Percentiles rank a stretch among this genome's conserved stretches.
Conservation (phyloP, 2,888 invertebrate genomes). For the Xanthia icteritia region DNA sequence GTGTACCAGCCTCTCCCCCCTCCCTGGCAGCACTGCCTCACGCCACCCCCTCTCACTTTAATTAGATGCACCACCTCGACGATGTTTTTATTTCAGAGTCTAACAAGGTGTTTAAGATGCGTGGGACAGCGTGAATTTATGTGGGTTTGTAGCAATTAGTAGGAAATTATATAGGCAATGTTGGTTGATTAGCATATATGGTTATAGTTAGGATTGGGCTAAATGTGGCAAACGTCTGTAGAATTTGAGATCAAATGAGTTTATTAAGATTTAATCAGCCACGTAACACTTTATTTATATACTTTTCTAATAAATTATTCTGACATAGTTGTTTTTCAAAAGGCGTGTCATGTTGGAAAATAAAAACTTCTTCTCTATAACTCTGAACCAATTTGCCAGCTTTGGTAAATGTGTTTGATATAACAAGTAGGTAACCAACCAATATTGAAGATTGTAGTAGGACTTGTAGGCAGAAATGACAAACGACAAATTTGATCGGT, state of each 20-base stretch:
- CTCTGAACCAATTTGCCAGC: too few relatives aligned
- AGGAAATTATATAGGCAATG: background rate
- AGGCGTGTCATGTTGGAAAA: too few relatives aligned
- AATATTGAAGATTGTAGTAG: too few relatives aligned
- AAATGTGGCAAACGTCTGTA: background rate
- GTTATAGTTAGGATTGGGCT: background rate
- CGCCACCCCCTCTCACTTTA: constrained; percentile 68
- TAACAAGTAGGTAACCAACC: too few relatives aligned
- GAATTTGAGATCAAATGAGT: background rate
- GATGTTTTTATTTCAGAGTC: constrained; percentile 75
- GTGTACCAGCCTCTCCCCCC: constrained; percentile 72
- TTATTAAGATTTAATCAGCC: too few relatives aligned
- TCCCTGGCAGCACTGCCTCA: constrained; percentile 52
- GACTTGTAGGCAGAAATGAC: background rate
- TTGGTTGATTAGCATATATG: background rate
- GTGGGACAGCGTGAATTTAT: constrained; percentile 59
- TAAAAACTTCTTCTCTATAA: too few relatives aligned
- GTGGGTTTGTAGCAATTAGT: constrained; percentile 49
- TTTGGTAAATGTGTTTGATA: too few relatives aligned
- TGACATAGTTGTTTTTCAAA: too few relatives aligned
- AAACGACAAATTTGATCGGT: constrained; percentile 8
- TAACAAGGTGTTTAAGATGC: constrained; percentile 73
- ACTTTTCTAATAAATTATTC: too few relatives aligned
- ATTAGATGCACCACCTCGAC: constrained; percentile 81
- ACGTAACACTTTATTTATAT: too few relatives aligned